Conservation (phyloP, 1,140 invertebrate species). For the Amyelois transitella region DNA sequence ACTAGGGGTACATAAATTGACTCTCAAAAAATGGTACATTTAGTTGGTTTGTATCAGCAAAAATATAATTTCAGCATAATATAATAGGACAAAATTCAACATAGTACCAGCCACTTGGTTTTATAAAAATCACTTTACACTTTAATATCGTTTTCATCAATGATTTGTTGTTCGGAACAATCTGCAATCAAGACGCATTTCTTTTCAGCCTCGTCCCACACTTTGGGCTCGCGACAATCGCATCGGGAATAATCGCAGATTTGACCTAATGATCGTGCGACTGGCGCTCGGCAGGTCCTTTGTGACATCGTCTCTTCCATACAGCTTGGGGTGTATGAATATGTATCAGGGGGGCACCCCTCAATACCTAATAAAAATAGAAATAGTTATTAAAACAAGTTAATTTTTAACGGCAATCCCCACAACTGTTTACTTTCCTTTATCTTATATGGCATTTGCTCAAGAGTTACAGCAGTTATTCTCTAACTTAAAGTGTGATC, state of each 20-base stretch:
- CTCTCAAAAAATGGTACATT: too few relatives aligned
- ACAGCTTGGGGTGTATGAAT: slow-evolving; percentile 10
- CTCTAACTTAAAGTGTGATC: too few relatives aligned
- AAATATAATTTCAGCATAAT: too few relatives aligned
- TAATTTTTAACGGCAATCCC: too few relatives aligned
- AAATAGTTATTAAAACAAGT: too few relatives aligned
- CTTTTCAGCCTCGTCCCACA: slow-evolving; percentile 15
- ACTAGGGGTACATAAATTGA: too few relatives aligned
- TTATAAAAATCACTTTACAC: not conserved
- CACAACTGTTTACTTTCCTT: too few relatives aligned
- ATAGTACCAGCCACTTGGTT: too few relatives aligned
- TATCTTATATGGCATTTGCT: too few relatives aligned
- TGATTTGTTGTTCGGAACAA: slow-evolving; percentile 6
- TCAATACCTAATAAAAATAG: slow-evolving; percentile 6
- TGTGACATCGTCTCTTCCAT: slow-evolving; percentile 6
- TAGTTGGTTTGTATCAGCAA: too few relatives aligned
- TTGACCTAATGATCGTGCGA: slow-evolving; percentile 7
- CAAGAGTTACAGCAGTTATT: too few relatives aligned
- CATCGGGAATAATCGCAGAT: slow-evolving; percentile 17
- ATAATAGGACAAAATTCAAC: too few relatives aligned
- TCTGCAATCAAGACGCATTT: slow-evolving; percentile 15
- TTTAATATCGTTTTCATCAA: not conserved
- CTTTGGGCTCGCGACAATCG: slow-evolving; percentile 12
- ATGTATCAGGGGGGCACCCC: slow-evolving; percentile 11
- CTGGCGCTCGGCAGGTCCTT: slow-evolving; percentile 12